Conservation (phyloP, 2,888 invertebrate genomes). For the Oscheius sp. region DNA sequence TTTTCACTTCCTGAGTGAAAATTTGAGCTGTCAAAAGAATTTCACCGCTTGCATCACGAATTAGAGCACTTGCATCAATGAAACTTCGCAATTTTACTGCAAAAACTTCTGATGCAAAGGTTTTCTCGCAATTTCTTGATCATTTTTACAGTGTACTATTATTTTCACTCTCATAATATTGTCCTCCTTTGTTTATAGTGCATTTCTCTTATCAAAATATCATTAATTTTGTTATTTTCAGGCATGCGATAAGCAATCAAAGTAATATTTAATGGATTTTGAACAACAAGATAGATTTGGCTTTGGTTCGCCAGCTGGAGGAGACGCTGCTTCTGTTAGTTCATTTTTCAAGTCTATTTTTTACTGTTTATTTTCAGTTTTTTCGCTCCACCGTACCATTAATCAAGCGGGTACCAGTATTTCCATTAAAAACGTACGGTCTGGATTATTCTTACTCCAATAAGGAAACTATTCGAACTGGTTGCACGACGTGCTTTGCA, state of each 20-base stretch:
- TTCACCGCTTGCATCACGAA: too few relatives aligned
- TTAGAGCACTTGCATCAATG: too few relatives aligned
- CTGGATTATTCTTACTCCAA: constrained; percentile 29
- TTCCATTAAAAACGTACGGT: background rate
- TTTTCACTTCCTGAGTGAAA: too few relatives aligned
- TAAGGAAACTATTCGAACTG: background rate
- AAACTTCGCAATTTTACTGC: too few relatives aligned
- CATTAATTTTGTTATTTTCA: background rate
- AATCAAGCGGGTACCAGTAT: constrained; percentile 13
- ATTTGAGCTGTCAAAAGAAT: too few relatives aligned
- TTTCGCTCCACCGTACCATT: constrained; percentile 17
- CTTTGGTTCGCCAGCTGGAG: constrained; percentile 13
- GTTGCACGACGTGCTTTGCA: constrained; percentile 50
- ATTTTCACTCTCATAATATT: too few relatives aligned
- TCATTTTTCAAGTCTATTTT: constrained; percentile 8
- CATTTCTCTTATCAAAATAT: too few relatives aligned
- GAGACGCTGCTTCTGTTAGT: constrained; percentile 5
- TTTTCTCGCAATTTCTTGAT: too few relatives aligned
- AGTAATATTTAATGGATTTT: background rate
- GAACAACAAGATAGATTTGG: constrained; percentile 14
- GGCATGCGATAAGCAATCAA: background rate
- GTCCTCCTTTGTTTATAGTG: too few relatives aligned
- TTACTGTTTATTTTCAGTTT: background rate
- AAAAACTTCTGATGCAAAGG: too few relatives aligned
- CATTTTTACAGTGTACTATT: too few relatives aligned